Evolutionary conservation across 2,888 invertebrate species (phyloP).

Genomic region (Ichneumon xanthorius): DNA sequence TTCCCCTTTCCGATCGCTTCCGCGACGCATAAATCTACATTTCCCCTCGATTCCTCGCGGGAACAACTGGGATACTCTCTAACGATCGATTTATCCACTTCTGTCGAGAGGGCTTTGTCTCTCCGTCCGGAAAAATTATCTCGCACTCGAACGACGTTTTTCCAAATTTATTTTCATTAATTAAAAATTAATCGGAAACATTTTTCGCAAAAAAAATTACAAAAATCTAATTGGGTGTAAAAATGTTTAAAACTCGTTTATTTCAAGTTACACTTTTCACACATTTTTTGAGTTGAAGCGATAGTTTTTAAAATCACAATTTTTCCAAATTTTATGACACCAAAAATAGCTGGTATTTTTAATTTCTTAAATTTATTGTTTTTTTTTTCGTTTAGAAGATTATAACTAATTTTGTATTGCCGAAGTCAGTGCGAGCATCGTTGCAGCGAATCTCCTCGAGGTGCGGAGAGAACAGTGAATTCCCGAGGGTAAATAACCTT

Average conservation of each 20-base stretch:
- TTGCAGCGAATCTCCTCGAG: neutral
- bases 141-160: neutral
- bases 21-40: constrained; percentile 2
- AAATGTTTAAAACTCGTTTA: no score
- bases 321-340: no score
- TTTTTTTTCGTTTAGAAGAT: no score
- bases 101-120: neutral
- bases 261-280: no score
- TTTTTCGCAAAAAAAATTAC: no score
- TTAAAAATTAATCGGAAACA: no score
- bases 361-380: no score
- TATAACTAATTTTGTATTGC: neutral
- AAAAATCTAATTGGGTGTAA: no score
- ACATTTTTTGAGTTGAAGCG: no score
- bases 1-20: constrained; percentile 1
- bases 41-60: neutral
- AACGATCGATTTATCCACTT: neutral
- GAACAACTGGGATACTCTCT: constrained; percentile 1
- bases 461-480: neutral
- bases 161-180: no score
- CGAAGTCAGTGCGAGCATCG: neutral
- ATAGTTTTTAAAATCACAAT: no score
- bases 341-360: no score
- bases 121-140: neutral
- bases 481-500: constrained; percentile 1